Percentiles rank a stretch among this genome's conserved stretches.
phyloP scores from a whole-genome alignment of 1,140 invertebrate genomes.

The Bombyx mori region ASM3026992v2 NC_085124.1:13089501-13090000 shows the following conservation, averaged over 20 bases:
- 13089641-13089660: background rate
- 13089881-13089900: background rate
- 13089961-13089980: slow-evolving; percentile 1
- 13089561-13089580: no score
- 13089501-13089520: no score
- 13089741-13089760: background rate
- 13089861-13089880: background rate
- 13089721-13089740: background rate
- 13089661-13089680: slow-evolving; percentile 1
- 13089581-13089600: no score
- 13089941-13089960: slow-evolving; percentile 2
- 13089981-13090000: slow-evolving; percentile 5
- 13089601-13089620: no score
- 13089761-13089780: no score
- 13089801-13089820: background rate
- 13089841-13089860: background rate
- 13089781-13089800: background rate
- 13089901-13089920: slow-evolving; percentile 1
- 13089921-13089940: background rate
- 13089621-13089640: background rate
- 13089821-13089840: background rate
- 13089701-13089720: background rate
- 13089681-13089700: background rate
- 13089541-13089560: no score
- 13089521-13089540: no score